Conservation (phyloP, 2,797 vertebrate species). For the Esox lucius region DNA sequence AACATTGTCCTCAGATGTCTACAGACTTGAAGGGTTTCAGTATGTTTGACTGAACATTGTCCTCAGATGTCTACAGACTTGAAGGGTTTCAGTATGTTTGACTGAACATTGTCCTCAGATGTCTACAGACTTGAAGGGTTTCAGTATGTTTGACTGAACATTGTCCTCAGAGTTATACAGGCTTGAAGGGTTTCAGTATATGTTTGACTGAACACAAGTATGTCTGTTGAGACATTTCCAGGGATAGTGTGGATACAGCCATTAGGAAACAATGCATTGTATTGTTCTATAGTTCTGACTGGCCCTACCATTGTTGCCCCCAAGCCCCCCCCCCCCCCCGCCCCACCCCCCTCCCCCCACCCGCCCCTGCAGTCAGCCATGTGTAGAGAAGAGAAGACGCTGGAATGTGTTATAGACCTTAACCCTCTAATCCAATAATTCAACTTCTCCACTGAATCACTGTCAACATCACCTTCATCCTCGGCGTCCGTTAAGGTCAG, state of each 20-base stretch:
- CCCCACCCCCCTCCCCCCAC: constrained; percentile 25
- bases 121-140: constrained; percentile 19
- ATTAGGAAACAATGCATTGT: constrained; percentile 52
- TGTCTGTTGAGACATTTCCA: constrained; percentile 42
- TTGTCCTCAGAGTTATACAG: constrained; percentile 18
- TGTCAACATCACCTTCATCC: constrained; percentile 39
- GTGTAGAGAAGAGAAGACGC: constrained; percentile 5
- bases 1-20: constrained; percentile 26
- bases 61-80: constrained; percentile 23
- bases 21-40: constrained; percentile 24
- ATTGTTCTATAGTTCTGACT: constrained; percentile 54
- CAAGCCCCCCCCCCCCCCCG: constrained; percentile 32
- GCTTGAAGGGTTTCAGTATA: constrained; percentile 40
- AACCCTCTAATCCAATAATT: constrained; percentile 2
- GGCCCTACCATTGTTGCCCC: constrained; percentile 28
- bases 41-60: constrained; percentile 44
- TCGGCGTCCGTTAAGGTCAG: constrained; percentile 11
- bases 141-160: constrained; percentile 47
- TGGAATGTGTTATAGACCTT: not conserved
- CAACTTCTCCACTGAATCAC: constrained; percentile 29
- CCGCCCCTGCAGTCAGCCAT: constrained; percentile 8
- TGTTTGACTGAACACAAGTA: constrained; percentile 44
- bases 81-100: constrained; percentile 40
- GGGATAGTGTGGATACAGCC: constrained; percentile 37
- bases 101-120: constrained; percentile 31